Conservation (phyloP, 2,888 invertebrate species). For the Synanthedon andrenaeformis region DNA sequence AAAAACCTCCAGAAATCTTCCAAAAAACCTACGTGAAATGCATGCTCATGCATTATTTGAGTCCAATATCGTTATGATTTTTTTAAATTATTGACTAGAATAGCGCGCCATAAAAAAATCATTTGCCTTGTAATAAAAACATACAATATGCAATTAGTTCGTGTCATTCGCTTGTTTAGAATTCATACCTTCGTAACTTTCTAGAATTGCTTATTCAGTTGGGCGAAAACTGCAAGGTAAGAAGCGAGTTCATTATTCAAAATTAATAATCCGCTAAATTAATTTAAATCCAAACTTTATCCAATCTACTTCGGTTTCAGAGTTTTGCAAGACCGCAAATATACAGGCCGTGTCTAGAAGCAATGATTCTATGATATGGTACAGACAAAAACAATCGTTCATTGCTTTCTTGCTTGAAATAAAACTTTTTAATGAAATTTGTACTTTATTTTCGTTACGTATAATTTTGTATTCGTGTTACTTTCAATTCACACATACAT, state of each 20-base stretch:
- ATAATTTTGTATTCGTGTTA: no score
- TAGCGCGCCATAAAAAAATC: no score
- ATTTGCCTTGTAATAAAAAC: no score
- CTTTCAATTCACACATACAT: no score
- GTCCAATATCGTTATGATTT: no score
- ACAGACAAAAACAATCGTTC: constrained; percentile 3
- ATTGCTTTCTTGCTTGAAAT: no score
- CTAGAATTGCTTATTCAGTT: constrained; percentile 1
- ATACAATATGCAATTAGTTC: background rate
- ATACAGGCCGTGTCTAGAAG: constrained; percentile 33
- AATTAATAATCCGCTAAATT: constrained; percentile 66
- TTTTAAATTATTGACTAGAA: no score
- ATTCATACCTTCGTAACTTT: constrained; percentile 1
- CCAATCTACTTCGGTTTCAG: constrained; percentile 35
- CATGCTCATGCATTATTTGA: no score
- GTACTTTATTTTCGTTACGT: no score
- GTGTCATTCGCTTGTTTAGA: background rate
- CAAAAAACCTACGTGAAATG: no score
- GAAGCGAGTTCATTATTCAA: constrained; percentile 53
- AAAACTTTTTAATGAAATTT: no score
- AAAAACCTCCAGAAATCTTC: no score
- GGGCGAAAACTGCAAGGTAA: constrained; percentile 16
- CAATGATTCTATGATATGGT: constrained; percentile 11
- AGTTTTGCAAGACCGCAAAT: constrained; percentile 20
- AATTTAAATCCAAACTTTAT: constrained; percentile 56